These are phyloP conservation scores for Drosophila mettleri DNA, from an alignment of 2,888 invertebrate genomes.

Conservation along the genomic window DNA sequence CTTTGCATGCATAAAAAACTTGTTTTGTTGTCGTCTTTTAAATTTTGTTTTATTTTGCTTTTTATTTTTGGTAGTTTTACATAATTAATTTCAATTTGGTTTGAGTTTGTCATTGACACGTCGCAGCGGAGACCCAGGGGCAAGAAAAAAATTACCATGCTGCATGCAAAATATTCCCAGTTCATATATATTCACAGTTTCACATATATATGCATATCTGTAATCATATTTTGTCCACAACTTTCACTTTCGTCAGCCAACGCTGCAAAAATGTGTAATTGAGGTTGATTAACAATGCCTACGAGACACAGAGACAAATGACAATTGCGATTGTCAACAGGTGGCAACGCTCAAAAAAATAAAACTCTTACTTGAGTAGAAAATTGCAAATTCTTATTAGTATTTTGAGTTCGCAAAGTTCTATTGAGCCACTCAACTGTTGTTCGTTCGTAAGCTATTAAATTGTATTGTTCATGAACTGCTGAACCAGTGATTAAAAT, in stretches of 20 bases:
- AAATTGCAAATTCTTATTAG: neutral
- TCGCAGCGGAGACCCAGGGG: constrained; percentile 20
- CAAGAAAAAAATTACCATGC: neutral
- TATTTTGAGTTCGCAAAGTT: no score
- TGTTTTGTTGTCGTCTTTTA: constrained; percentile 23
- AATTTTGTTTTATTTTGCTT: neutral
- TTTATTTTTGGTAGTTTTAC: constrained; percentile 33
- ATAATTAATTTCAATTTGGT: constrained; percentile 51
- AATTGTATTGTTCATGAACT: neutral
- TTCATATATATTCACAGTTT: neutral
- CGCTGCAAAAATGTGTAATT: constrained; percentile 32
- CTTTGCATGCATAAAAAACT: constrained; percentile 40
- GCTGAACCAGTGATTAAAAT: neutral
- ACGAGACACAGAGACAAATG: constrained; percentile 7
- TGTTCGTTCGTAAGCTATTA: neutral
- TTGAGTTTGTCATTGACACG: constrained; percentile 58
- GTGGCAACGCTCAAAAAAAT: constrained; percentile 6
- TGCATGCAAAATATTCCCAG: constrained; percentile 1
- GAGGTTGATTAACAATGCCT: constrained; percentile 11
- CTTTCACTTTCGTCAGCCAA: constrained; percentile 49
- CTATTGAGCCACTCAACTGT: neutral
- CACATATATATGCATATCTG: constrained; percentile 27
- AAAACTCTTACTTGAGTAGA: neutral
- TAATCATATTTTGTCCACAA: constrained; percentile 43
- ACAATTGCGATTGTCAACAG: constrained; percentile 1